Conservation (phyloP, 2,888 invertebrate genomes). For the Coelogynopora nodosa region DNA sequence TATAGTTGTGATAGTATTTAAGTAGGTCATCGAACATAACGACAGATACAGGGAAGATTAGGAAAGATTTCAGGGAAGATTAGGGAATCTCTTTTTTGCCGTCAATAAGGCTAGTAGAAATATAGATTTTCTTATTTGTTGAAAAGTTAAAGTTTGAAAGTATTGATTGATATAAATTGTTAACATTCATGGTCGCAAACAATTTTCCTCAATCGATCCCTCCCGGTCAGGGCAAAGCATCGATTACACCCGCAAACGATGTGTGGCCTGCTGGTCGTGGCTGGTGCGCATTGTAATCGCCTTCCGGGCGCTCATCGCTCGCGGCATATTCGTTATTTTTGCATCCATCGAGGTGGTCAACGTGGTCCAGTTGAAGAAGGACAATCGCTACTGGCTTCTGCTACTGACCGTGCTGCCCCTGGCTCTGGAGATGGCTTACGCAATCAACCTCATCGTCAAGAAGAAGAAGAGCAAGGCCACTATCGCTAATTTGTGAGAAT, state of each 20-base stretch:
- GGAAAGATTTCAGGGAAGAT: too few species aligned
- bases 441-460: not conserved
- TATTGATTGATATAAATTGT: too few species aligned
- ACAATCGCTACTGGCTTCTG: constrained; percentile 34
- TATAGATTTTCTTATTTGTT: too few species aligned
- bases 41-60: too few species aligned
- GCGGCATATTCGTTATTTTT: constrained; percentile 34
- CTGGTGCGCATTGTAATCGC: constrained; percentile 36
- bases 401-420: constrained; percentile 33
- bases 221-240: not conserved
- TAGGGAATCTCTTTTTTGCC: too few species aligned
- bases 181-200: too few species aligned
- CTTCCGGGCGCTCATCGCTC: constrained; percentile 35
- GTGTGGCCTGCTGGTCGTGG: constrained; percentile 32
- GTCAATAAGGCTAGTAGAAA: too few species aligned
- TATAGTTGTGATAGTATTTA: too few species aligned
- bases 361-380: constrained; percentile 15
- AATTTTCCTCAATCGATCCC: too few species aligned
- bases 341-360: constrained; percentile 31
- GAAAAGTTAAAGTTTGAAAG: too few species aligned
- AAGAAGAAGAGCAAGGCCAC: constrained; percentile 12
- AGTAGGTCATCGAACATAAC: too few species aligned
- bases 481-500: not conserved
- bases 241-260: not conserved
- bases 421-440: not conserved